These are phyloP conservation scores for Ephydatia muelleri DNA, from an alignment of 37 sponge, comb jelly and placozoan genomes.

Conservation along the genomic window DNA sequence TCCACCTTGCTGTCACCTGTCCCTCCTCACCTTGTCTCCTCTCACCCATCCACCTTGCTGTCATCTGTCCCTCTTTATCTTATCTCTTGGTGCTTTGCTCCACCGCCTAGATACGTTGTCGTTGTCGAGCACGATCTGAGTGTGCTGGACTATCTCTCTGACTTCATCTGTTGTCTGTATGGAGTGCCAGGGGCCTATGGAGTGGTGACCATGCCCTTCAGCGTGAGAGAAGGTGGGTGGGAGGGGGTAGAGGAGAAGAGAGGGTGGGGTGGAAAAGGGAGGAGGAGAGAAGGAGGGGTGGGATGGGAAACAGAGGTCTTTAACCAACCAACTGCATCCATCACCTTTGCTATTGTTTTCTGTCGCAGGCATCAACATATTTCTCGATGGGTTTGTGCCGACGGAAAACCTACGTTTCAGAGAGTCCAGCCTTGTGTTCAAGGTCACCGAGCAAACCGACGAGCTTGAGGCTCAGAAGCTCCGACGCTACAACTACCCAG, in stretches of 20 bases:
- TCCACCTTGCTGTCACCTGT: no score
- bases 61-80: conserved; percentile 16
- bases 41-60: conserved; percentile 67
- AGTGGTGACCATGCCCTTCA: conserved; percentile 97
- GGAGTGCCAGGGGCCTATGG: conserved; percentile 99
- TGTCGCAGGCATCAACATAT: conserved; percentile 93
- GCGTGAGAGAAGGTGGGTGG: conserved; percentile 91
- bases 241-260: no score
- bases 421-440: conserved; percentile 90
- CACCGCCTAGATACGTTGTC: conserved; percentile 81
- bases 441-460: conserved; percentile 95
- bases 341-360: neutral
- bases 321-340: no score
- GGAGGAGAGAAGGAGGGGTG: no score
- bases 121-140: conserved; percentile 99
- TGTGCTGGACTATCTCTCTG: conserved; percentile 99
- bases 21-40: neutral
- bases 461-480: conserved; percentile 82
- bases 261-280: no score
- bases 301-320: no score
- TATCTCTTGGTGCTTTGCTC: neutral
- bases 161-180: conserved; percentile 97
- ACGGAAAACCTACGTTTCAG: conserved; percentile 97
- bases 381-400: conserved; percentile 98
- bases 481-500: conserved; percentile 85